Evolutionary conservation across 2,797 vertebrate genomes (phyloP).

Genomic region (Myripristis jacobus): DNA sequence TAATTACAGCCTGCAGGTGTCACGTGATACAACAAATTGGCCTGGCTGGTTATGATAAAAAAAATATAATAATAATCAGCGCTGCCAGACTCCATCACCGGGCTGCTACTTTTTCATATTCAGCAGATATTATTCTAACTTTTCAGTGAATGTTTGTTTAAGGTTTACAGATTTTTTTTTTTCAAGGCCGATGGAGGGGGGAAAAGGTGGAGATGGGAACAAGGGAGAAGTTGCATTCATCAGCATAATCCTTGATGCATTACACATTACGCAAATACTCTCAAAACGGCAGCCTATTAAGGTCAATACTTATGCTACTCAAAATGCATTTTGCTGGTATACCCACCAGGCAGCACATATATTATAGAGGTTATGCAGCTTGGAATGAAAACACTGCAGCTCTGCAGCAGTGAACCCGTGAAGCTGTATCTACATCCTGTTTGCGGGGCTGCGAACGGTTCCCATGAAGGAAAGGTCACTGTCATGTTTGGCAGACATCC

Average conservation of each 20-base stretch:
- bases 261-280: too few species aligned
- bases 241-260: too few species aligned
- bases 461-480: slow-evolving; percentile 66
- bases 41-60: slow-evolving; percentile 3
- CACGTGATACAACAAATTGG: slow-evolving; percentile 21
- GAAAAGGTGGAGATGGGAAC: too few species aligned
- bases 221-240: too few species aligned
- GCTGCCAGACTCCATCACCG: slow-evolving; percentile 9
- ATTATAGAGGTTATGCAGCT: slow-evolving; percentile 18
- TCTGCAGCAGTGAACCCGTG: slow-evolving; percentile 51
- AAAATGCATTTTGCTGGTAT: slow-evolving; percentile 1
- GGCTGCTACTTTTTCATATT: slow-evolving; percentile 8
- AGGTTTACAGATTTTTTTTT: too few species aligned
- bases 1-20: not conserved
- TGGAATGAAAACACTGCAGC: slow-evolving; percentile 48
- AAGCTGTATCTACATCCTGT: slow-evolving; percentile 72
- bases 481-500: slow-evolving; percentile 72
- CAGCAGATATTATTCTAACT: not conserved
- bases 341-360: not conserved
- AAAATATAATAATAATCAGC: slow-evolving; percentile 30
- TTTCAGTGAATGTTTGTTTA: too few species aligned
- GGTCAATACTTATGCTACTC: not conserved
- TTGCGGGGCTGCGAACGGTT: slow-evolving; percentile 58
- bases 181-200: too few species aligned
- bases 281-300: not conserved